Conservation (phyloP, 1,140 invertebrate genomes). For the Drosophila mojavensis region DNA sequence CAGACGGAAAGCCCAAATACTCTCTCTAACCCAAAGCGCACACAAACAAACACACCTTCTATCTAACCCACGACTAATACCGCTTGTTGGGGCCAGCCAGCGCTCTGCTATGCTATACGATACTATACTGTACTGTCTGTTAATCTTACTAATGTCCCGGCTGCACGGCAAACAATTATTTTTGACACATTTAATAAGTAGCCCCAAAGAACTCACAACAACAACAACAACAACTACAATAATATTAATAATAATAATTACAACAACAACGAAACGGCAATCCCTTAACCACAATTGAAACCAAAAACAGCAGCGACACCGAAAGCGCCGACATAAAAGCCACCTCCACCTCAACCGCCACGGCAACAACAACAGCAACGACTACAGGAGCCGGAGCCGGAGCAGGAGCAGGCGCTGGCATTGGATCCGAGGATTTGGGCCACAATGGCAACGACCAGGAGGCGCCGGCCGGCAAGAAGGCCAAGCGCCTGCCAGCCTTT, state of each 20-base stretch:
- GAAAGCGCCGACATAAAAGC: constrained; percentile 85
- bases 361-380: constrained; percentile 57
- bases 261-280: constrained; percentile 29
- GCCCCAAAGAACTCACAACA: constrained; percentile 20
- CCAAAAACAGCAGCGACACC: constrained; percentile 85
- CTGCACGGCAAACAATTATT: constrained; percentile 62
- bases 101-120: not conserved
- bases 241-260: not conserved
- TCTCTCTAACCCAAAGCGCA: constrained; percentile 13
- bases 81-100: constrained; percentile 30
- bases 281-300: constrained; percentile 58
- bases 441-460: constrained; percentile 16
- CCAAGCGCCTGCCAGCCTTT: constrained; percentile 71
- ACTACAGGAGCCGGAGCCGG: constrained; percentile 22
- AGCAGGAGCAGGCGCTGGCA: constrained; percentile 1
- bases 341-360: constrained; percentile 68
- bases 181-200: constrained; percentile 72
- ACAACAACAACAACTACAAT: constrained; percentile 26
- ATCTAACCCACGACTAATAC: constrained; percentile 41
- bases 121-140: not conserved
- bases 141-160: constrained; percentile 28
- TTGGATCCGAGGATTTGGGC: constrained; percentile 16
- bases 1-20: not conserved
- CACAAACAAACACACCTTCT: constrained; percentile 28
- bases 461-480: constrained; percentile 52